Conservation (phyloP, 2,113 vertebrate species). For the Misgurnus mizolepis region DNA sequence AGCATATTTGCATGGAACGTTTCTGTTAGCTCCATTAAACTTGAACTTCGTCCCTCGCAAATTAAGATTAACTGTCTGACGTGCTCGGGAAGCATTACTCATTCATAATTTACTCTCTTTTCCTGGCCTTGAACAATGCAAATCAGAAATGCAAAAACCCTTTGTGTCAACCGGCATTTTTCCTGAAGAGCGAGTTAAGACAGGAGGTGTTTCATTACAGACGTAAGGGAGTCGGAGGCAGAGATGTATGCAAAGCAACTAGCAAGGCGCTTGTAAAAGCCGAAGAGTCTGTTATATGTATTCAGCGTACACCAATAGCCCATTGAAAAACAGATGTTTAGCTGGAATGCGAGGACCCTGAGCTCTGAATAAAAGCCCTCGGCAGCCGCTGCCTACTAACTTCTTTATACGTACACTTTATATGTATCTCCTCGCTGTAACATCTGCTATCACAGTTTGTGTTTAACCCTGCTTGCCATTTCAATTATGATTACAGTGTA, state of each 20-base stretch:
- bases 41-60: conserved; percentile 23
- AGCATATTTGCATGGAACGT: conserved; percentile 29
- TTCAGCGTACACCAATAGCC: conserved; percentile 45
- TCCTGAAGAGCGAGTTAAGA: conserved; percentile 50
- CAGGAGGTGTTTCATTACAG: conserved; percentile 57
- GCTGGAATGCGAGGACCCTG: conserved; percentile 40
- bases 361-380: conserved; percentile 45
- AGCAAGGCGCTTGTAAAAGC: conserved; percentile 55
- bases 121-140: conserved; percentile 45
- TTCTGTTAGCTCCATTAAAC: conserved; percentile 24
- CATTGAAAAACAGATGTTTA: conserved; percentile 60
- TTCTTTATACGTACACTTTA: conserved; percentile 2
- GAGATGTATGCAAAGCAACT: conserved; percentile 28
- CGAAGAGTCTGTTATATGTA: conserved; percentile 55
- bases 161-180: conserved; percentile 40
- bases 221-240: conserved; percentile 48
- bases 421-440: not conserved
- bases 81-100: conserved; percentile 46
- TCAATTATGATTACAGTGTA: conserved; percentile 47
- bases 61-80: conserved; percentile 44
- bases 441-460: conserved; percentile 42
- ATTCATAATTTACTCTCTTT: conserved; percentile 55
- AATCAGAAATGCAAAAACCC: conserved; percentile 51
- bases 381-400: conserved; percentile 4
- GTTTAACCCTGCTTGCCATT: conserved; percentile 44